Base-by-base conservation (phyloP, 2,113 vertebrate genomes). In the Ariopsis seemanni region DNA sequence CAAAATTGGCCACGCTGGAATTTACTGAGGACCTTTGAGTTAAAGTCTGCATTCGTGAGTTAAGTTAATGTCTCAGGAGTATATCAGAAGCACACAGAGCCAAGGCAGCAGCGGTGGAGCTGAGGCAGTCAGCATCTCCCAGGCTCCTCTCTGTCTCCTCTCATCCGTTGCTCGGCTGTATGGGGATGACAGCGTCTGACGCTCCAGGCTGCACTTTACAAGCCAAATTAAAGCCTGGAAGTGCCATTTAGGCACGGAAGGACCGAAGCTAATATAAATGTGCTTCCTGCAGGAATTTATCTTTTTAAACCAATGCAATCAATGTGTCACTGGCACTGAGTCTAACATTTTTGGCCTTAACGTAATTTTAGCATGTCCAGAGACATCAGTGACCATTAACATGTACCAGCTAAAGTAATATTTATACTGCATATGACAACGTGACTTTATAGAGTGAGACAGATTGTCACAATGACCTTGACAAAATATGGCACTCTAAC, bases 261-360 rank as follows among this genome's bases (percentile, higher is more conserved):
- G 42, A 80, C 78, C 48, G 71, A 30, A 72, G 71, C 83, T 62
- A 81, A 87, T 87, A 77, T 65, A 65, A 89, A 84, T 53, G 87
- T 52, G 57, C 27, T 84, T 75, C 85, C 77, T 30, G 63, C 1
- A 5, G 82, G 52, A 85, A 89, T 82, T 72, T 72, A 69, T 85
- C 58, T 79, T 88, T 84, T 79, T 84, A 86, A 85, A 81, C 67
- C 77, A 58, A 80, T 67, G 62, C 65, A 87, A 82, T 89, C 71
- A 67, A 63, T 14, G 17, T 60, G 81, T 53, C 71, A 48, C 9
- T 60, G 27, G 69, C 53, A 42, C 62, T 53, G 18, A n/a, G 48
- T 60, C 10, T 78, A 85, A 78, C 82, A 86, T 17, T 60, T 84
- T 72, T 82, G 72, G 55, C 80, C 86, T 88, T 88, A 30, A 72